phyloP scores from a whole-genome alignment of 2,797 vertebrate genomes.

The Euthynnus affinis region DNA sequence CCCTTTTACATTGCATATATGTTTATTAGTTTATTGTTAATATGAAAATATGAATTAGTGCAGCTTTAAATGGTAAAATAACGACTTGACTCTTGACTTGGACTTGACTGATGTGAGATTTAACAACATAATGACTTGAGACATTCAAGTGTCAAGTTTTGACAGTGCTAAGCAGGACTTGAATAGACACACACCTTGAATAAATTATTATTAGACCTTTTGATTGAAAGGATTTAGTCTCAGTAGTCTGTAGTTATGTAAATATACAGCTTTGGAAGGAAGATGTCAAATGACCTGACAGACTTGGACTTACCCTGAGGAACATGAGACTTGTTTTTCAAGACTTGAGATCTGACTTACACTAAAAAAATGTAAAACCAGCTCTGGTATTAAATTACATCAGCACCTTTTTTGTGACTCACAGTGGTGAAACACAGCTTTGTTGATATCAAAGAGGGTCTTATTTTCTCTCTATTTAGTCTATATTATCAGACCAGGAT shows the following conservation, averaged over 20 bases:
- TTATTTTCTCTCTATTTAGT: background rate
- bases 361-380: background rate
- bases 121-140: background rate
- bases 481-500: conserved; percentile 23
- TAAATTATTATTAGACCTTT: background rate
- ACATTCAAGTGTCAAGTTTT: background rate
- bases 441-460: conserved; percentile 24
- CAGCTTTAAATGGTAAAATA: background rate
- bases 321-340: background rate
- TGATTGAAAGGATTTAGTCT: background rate
- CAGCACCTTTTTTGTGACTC: background rate
- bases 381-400: background rate
- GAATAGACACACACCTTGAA: background rate
- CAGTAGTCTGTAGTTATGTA: too few relatives aligned
- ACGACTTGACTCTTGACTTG: background rate
- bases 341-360: background rate
- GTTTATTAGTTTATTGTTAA: background rate
- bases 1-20: background rate
- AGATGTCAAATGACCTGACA: background rate
- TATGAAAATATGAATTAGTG: background rate
- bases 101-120: background rate
- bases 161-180: background rate
- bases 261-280: background rate
- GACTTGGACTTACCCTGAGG: background rate
- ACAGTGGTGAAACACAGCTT: background rate